Conservation (phyloP, 2,888 invertebrate genomes). For the Tribolium freemani region DNA sequence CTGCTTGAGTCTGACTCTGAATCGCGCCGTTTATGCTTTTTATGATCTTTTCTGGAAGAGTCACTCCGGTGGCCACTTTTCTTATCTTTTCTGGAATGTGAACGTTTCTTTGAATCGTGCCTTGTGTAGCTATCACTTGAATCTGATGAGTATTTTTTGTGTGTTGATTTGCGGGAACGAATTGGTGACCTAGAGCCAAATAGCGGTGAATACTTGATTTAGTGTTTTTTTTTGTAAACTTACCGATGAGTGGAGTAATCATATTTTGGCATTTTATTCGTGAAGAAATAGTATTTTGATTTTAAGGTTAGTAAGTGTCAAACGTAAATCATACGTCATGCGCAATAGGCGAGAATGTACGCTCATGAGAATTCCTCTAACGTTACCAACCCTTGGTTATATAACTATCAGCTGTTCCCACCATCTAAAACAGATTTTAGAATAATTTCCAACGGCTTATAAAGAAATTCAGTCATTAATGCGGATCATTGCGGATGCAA, state of each 20-base stretch:
- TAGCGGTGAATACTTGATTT: neutral
- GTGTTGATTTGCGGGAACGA: neutral
- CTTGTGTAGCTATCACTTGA: neutral
- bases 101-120: neutral
- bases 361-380: too few relatives aligned
- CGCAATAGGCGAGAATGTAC: too few relatives aligned
- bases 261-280: constrained; percentile 3
- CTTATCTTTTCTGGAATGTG: neutral
- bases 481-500: too few relatives aligned
- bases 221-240: neutral
- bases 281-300: neutral
- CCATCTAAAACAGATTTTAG: too few relatives aligned
- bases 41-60: neutral
- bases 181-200: neutral
- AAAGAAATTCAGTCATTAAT: too few relatives aligned
- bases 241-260: neutral
- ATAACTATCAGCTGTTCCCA: too few relatives aligned
- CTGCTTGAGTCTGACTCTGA: constrained; percentile 43
- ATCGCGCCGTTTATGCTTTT: constrained; percentile 25
- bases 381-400: too few relatives aligned
- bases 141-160: constrained; percentile 1
- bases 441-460: too few relatives aligned
- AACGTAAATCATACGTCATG: neutral
- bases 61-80: neutral
- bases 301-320: neutral